Evolutionary conservation across 2,888 invertebrate genomes (phyloP), one percentile per base, ranked within the genome.

Genomic region (Pasiphila rectangulata): DNA sequence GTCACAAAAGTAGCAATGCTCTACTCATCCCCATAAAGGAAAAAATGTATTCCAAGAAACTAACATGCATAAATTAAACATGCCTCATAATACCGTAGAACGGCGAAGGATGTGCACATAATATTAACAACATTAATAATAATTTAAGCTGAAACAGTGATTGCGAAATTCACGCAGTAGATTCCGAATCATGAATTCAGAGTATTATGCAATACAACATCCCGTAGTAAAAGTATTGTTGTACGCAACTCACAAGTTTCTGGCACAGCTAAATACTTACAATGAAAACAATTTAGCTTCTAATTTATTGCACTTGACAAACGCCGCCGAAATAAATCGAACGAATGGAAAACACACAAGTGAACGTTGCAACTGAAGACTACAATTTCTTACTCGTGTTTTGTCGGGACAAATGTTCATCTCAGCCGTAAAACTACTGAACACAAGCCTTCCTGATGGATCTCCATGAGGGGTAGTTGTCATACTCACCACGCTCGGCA

Each of bases 211-310:
- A 9, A 4, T n/a, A 32, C 17, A 32, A 6, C 6, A 32, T 17
- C n/a, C 16, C 3, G 16, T 17, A 16, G 16, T 5, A 16, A 32
- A 7, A 19, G 5, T 23, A 42, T 46, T 46, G 32, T 39, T 27
- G 17, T 41, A 23, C 23, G 32, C 23, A 27, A n/a, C 21, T 29
- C 16, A 3, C 7, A 6, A 12, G 32, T 43, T 43, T 40, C 39
- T 40, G 29, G 35, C 39, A 29, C 35, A 39, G 30, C 43, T 23
- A 43, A 43, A 43, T 48, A 43, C 16, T n/a, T n/a, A n/a, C n/a
- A n/a, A 39, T 27, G 23, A 27, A 10, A 27, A 27, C 38, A 17
- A 43, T 47, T 34, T 16, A 6, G 19, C 4, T 27, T 17, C 21
- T 17, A 37, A 37, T 32, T 32, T 32, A 32, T 35, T 6, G 23